Conservation (phyloP, 2,888 invertebrate species). For the Pristionchus entomophagus region DNA sequence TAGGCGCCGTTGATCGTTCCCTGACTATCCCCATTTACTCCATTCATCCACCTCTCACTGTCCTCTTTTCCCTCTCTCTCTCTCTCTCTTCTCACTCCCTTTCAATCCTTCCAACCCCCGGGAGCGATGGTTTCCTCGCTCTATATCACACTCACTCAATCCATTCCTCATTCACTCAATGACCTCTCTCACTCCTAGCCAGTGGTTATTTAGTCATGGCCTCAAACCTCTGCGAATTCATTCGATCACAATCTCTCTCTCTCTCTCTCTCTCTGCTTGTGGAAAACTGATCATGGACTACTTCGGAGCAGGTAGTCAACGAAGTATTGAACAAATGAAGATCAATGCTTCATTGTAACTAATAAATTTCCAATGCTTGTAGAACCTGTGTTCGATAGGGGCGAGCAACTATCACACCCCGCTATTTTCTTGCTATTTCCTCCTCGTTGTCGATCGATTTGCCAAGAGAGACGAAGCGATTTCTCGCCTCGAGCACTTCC, state of each 20-base stretch:
- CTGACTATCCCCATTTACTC: not conserved
- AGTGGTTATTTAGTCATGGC: slow-evolving; percentile 13
- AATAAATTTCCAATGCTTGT: too few relatives aligned
- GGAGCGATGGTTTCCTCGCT: not conserved
- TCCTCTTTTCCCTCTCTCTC: slow-evolving; percentile 1
- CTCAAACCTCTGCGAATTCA: not conserved
- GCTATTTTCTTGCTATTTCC: too few relatives aligned
- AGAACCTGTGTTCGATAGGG: too few relatives aligned
- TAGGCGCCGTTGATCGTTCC: not conserved
- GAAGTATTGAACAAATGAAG: too few relatives aligned
- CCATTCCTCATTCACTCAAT: not conserved
- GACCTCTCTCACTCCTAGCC: not conserved
- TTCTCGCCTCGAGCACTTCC: not conserved
- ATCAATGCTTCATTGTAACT: too few relatives aligned
- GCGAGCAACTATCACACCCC: too few relatives aligned
- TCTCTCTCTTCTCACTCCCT: not conserved
- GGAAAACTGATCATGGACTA: too few relatives aligned
- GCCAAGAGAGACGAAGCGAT: slow-evolving; percentile 1
- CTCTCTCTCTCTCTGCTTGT: too few relatives aligned
- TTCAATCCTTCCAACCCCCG: not conserved
- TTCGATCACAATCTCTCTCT: too few relatives aligned
- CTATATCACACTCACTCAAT: not conserved
- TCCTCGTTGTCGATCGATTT: too few relatives aligned
- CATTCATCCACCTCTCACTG: not conserved
- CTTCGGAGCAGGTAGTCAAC: too few relatives aligned